These are phyloP conservation scores for Tethya wilhelma DNA, from an alignment of 37 sponge, comb jelly and placozoan genomes.

Conservation along the genomic window DNA sequence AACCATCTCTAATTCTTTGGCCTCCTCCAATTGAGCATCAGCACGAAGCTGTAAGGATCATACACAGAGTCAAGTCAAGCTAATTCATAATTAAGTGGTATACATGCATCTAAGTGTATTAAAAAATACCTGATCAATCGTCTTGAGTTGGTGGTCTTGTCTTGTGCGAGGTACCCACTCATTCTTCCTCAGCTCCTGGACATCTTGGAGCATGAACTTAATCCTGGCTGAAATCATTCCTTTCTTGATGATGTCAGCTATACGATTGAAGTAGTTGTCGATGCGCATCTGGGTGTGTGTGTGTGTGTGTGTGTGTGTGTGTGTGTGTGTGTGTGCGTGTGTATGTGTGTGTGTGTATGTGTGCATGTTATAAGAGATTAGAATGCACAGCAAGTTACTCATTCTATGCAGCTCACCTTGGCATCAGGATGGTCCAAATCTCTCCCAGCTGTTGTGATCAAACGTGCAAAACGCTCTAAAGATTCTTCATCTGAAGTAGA, in stretches of 20 bases:
- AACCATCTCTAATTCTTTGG: slow-evolving; percentile 41
- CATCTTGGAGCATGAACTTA: slow-evolving; percentile 81
- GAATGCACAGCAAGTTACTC: no score
- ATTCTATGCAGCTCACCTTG: no score
- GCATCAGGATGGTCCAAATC: slow-evolving; percentile 74
- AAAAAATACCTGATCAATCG: no score
- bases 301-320: no score
- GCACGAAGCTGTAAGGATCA: slow-evolving; percentile 20
- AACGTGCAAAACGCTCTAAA: slow-evolving; percentile 76
- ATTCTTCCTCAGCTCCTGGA: slow-evolving; percentile 58
- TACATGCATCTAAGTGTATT: no score
- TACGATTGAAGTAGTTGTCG: slow-evolving; percentile 66
- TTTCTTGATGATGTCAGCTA: slow-evolving; percentile 65
- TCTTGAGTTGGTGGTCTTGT: slow-evolving; percentile 51
- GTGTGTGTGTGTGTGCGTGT: no score
- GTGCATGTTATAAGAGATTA: no score
- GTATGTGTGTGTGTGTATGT: no score
- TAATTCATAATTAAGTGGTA: no score
- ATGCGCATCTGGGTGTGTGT: no score
- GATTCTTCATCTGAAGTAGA: slow-evolving; percentile 76
- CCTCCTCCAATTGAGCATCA: slow-evolving; percentile 56
- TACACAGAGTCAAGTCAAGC: no score
- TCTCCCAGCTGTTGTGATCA: slow-evolving; percentile 86
- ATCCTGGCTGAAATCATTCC: slow-evolving; percentile 61
- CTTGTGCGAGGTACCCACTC: slow-evolving; percentile 48